Evolutionary conservation across 2,888 invertebrate genomes (phyloP).

Genomic region (Ochropleura leucogaster): DNA sequence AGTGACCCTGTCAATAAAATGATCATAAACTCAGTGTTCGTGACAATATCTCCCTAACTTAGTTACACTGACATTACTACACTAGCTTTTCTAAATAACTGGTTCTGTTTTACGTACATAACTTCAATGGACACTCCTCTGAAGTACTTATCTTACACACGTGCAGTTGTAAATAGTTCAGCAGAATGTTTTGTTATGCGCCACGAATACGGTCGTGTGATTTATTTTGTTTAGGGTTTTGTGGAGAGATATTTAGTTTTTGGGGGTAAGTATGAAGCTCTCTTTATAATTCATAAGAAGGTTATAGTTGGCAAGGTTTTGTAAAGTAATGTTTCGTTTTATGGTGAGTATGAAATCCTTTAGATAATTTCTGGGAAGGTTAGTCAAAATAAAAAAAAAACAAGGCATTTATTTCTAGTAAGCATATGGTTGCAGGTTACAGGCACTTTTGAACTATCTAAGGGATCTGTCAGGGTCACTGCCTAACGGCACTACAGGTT

Average conservation of each 20-base stretch:
- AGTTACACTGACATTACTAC: not conserved
- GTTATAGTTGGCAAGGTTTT: not conserved
- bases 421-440: no score
- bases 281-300: not conserved
- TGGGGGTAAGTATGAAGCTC: not conserved
- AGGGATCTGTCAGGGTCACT: no score
- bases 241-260: not conserved
- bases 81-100: constrained; percentile 8
- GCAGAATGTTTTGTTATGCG: constrained; percentile 20
- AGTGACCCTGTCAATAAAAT: not conserved
- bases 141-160: constrained; percentile 26
- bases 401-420: no score
- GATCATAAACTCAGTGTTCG: not conserved
- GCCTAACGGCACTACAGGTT: no score
- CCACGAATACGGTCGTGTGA: constrained; percentile 12
- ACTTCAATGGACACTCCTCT: constrained; percentile 13
- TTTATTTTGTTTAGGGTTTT: constrained; percentile 36
- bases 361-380: no score
- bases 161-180: constrained; percentile 38
- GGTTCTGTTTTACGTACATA: not conserved
- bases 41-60: not conserved
- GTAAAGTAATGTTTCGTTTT: no score
- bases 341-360: no score
- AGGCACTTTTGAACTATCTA: no score
- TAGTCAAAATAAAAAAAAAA: no score